Evolutionary conservation across 2,113 vertebrate species (phyloP).

Genomic region (Brienomyrus longianalis): DNA sequence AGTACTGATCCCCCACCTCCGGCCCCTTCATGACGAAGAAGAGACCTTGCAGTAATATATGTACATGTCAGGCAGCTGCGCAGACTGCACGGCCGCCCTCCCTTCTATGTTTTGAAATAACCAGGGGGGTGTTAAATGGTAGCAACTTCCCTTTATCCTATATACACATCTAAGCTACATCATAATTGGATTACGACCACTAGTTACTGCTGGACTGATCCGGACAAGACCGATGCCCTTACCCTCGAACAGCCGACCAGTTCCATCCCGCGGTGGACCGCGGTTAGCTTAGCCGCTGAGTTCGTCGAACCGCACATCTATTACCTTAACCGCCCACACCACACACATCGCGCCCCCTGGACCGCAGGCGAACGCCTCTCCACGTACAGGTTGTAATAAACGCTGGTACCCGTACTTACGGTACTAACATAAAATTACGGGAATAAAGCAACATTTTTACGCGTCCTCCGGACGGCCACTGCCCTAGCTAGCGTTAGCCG

Average conservation of each 20-base stretch:
- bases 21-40: background rate
- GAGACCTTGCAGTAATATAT: background rate
- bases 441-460: background rate
- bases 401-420: background rate
- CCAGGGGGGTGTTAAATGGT: background rate
- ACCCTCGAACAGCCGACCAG: background rate
- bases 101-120: background rate
- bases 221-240: background rate
- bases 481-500: background rate
- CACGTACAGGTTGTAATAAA: background rate
- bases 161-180: background rate
- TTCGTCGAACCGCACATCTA: background rate
- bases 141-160: background rate
- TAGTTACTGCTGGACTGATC: background rate
- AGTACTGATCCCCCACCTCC: background rate
- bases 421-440: background rate
- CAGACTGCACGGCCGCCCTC: background rate
- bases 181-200: background rate
- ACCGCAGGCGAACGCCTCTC: background rate
- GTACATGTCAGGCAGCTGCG: background rate
- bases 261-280: background rate
- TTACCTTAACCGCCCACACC: background rate
- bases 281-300: background rate
- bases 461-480: background rate
- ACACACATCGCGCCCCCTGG: background rate